These are phyloP conservation scores for Hydrotaea cyrtoneurina DNA, from an alignment of 2,888 invertebrate species.

Conservation along the genomic window DNA sequence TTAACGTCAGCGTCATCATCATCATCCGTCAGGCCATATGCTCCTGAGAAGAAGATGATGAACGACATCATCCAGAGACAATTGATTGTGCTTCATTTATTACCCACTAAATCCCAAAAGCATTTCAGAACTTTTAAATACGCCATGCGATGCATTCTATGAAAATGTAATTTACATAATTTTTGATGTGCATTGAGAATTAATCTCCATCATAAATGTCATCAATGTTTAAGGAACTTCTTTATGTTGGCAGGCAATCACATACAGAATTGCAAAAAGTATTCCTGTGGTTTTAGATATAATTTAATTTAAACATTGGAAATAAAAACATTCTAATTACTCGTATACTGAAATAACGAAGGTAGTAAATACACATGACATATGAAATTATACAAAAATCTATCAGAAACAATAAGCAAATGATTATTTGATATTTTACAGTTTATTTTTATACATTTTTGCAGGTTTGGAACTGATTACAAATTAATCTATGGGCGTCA, in stretches of 20 bases:
- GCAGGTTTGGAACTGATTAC: too few relatives aligned
- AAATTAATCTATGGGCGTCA: too few relatives aligned
- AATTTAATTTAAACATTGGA: not conserved
- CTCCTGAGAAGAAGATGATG: not conserved
- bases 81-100: conserved; percentile 8
- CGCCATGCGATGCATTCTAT: not conserved
- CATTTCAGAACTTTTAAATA: not conserved
- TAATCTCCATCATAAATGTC: not conserved
- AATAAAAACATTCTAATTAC: not conserved
- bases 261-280: too few relatives aligned
- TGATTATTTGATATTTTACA: too few relatives aligned
- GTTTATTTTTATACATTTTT: too few relatives aligned
- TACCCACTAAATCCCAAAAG: not conserved
- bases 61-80: conserved; percentile 15
- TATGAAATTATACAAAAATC: too few relatives aligned
- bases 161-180: conserved; percentile 8
- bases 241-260: too few relatives aligned
- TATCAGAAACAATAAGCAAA: too few relatives aligned
- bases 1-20: not conserved
- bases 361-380: too few relatives aligned
- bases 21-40: not conserved
- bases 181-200: conserved; percentile 8
- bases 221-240: conserved; percentile 9
- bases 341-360: not conserved
- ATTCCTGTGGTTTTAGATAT: not conserved